Base-by-base conservation (phyloP, 92 coral and sea anemone genomes). In the Parazoanthus swiftii region DNA sequence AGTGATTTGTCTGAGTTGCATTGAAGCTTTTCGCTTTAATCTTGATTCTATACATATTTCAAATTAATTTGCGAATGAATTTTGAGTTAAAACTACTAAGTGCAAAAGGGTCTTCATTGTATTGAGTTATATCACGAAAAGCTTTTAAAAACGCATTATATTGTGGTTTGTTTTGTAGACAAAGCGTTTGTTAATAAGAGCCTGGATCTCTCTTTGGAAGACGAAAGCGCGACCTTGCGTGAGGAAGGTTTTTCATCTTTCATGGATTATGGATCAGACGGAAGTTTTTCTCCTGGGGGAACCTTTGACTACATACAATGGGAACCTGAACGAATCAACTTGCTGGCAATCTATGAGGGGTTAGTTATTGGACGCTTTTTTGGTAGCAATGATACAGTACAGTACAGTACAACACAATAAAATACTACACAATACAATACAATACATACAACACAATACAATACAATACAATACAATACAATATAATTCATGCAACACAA, bases 261-360 rank as follows among this genome's bases (percentile, higher is more conserved):
- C 46, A 39, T 80, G 85, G 85, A 80, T 80, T 56, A 80, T 58
- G 85, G 73, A 33, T 8, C 48, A 36, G 72, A 58, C 5, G 82
- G 38, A 38, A 35, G 72, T 1, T 36, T 56, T 9, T 80, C 85
- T 35, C 85, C 85, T 16, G 85, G 85, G 15, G 85, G 85, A 35
- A 80, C 36, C 13, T 80, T 80, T 59, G 85, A 80, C 72, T 56
- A 9, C 51, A 68, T 50, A 35, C 59, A 54, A 18, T 80, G 72
- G 85, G 85, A 80, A 21, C 38, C 38, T 68, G 85, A 80, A 36
- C 71, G 44, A 8, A 80, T 80, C 68, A 59, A 80, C 71, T 29
- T 80, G 48, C 50, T 36, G 16, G 85, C 85, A 29, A 80, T 80
- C 46, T 80, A 80, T 43, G 72, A 80, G 6, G 68, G 85, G 85